Evolutionary conservation across 2,888 invertebrate genomes (phyloP).

Genomic region (Ichneumon xanthorius): DNA sequence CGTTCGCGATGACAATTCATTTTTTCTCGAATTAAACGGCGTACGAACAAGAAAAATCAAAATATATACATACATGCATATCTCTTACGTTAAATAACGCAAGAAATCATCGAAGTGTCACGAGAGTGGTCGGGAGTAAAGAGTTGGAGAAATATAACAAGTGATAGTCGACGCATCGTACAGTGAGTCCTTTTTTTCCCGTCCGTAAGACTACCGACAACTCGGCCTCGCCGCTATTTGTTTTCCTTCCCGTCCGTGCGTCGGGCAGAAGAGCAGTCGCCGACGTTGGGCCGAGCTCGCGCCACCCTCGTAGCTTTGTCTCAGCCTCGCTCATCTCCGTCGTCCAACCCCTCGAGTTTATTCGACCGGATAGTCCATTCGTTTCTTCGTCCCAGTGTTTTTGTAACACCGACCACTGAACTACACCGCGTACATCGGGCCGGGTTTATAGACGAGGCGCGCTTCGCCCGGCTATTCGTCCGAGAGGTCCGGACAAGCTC

Average conservation of each 20-base stretch:
- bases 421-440: neutral
- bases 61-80: neutral
- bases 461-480: neutral
- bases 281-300: neutral
- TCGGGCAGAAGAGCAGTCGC: neutral
- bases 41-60: neutral
- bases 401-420: neutral
- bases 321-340: neutral
- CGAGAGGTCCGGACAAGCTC: neutral
- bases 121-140: neutral
- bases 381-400: neutral
- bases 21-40: neutral
- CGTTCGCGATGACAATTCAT: constrained; percentile 9
- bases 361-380: neutral
- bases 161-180: neutral
- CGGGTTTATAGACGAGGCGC: neutral
- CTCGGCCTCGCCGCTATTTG: neutral
- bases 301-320: neutral
- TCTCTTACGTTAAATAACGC: neutral
- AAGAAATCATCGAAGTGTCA: neutral
- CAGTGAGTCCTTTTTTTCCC: neutral
- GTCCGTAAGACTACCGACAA: neutral
- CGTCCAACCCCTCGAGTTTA: neutral
- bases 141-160: neutral
- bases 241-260: neutral